Evolutionary conservation across 1,140 invertebrate genomes (phyloP).

Genomic region (Halesus radiatus): DNA sequence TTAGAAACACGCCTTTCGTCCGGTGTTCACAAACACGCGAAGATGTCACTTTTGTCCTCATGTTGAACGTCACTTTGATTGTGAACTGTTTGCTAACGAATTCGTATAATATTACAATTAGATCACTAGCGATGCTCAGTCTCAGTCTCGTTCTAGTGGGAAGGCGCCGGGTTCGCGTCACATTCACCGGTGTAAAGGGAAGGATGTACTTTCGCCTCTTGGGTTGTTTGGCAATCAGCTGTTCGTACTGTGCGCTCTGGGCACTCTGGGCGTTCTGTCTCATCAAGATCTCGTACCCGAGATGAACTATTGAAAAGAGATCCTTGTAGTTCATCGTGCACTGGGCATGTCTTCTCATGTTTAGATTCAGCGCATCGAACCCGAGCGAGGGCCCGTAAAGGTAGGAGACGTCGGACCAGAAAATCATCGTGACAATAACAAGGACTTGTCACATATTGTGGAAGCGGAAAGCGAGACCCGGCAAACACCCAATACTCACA

Average conservation of each 20-base stretch:
- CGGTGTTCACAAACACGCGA: not conserved
- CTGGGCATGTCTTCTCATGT: not conserved
- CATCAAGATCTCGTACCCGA: not conserved
- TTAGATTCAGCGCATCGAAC: not conserved
- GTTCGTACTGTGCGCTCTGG: not conserved
- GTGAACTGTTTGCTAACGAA: slow-evolving; percentile 58
- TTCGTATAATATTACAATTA: slow-evolving; percentile 29
- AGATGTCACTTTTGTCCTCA: slow-evolving; percentile 42
- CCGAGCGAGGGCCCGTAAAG: slow-evolving; percentile 17
- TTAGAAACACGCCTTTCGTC: not conserved
- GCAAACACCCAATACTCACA: not conserved
- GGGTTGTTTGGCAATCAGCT: not conserved
- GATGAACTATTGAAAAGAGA: not conserved
- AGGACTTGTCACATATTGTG: not conserved
- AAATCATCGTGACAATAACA: slow-evolving; percentile 39
- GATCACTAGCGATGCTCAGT: not conserved
- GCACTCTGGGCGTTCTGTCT: not conserved
- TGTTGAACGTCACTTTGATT: slow-evolving; percentile 60
- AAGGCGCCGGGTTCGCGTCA: not conserved
- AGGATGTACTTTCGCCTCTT: too few species aligned
- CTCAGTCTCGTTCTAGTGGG: not conserved
- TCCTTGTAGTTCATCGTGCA: not conserved
- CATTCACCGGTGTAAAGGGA: too few species aligned
- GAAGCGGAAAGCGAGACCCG: not conserved
- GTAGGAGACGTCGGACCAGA: slow-evolving; percentile 29